These are phyloP conservation scores for Habropoda laboriosa DNA, from an alignment of 1,140 invertebrate genomes.

Conservation along the genomic window DNA sequence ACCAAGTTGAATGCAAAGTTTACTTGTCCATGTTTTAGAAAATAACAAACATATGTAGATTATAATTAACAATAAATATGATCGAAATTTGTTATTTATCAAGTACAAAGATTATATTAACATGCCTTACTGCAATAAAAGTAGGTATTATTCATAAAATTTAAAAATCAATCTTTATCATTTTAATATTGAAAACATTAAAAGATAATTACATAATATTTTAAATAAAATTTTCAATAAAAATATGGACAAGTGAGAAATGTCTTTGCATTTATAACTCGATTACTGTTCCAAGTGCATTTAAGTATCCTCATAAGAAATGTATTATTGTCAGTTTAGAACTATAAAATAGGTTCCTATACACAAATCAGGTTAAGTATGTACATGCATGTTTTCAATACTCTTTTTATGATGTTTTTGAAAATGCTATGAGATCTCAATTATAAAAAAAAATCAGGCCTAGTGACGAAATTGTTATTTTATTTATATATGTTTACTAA, in stretches of 20 bases:
- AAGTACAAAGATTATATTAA: conserved; percentile 70
- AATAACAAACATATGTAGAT: conserved; percentile 12
- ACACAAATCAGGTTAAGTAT: conserved; percentile 62
- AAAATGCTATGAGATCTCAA: conserved; percentile 78
- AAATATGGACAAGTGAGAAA: conserved; percentile 43
- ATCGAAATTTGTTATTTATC: conserved; percentile 28
- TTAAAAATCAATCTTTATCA: conserved; percentile 28
- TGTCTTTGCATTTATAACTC: conserved; percentile 48
- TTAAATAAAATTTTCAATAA: not conserved
- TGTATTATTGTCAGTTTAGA: conserved; percentile 71
- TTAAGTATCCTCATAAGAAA: conserved; percentile 69
- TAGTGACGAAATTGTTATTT: conserved; percentile 67
- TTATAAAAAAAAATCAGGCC: conserved; percentile 71
- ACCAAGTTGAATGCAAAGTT: conserved; percentile 46
- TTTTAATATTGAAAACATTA: conserved; percentile 32
- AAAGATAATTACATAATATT: conserved; percentile 26
- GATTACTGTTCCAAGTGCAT: conserved; percentile 71
- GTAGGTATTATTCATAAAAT: conserved; percentile 51
- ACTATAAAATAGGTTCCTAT: conserved; percentile 74
- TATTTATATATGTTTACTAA: conserved; percentile 57
- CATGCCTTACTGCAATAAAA: conserved; percentile 67
- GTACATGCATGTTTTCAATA: conserved; percentile 64
- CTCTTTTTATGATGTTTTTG: conserved; percentile 73
- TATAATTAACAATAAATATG: conserved; percentile 42
- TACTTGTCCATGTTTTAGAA: conserved; percentile 41